These are phyloP conservation scores for Protophormia terraenovae DNA, from an alignment of 2,888 invertebrate genomes.

Conservation along the genomic window DNA sequence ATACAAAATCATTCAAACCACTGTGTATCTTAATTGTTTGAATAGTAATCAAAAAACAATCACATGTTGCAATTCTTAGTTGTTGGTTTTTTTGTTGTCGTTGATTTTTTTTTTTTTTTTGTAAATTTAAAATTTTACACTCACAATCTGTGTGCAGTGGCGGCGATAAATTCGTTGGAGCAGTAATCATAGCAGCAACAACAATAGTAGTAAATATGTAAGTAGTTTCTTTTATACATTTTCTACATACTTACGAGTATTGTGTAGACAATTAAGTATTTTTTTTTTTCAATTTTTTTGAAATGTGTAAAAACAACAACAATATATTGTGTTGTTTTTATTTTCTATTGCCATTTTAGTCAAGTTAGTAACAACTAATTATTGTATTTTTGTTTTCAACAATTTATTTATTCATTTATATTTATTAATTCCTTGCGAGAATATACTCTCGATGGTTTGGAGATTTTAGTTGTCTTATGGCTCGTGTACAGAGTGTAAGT, in stretches of 20 bases:
- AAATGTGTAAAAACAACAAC: slow-evolving; percentile 19
- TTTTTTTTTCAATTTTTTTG: background rate
- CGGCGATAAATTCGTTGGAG: background rate
- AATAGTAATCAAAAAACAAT: slow-evolving; percentile 66
- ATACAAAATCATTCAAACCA: slow-evolving; percentile 39
- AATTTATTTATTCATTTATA: slow-evolving; percentile 45
- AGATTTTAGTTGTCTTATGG: slow-evolving; percentile 33
- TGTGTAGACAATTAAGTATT: slow-evolving; percentile 38
- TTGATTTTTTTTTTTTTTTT: slow-evolving; percentile 20
- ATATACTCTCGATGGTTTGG: background rate
- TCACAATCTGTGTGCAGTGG: slow-evolving; percentile 7
- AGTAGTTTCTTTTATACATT: slow-evolving; percentile 5
- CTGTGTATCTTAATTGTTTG: slow-evolving; percentile 52
- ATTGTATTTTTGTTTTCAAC: slow-evolving; percentile 49
- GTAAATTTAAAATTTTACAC: slow-evolving; percentile 45
- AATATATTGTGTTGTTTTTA: slow-evolving; percentile 11
- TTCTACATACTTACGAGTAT: slow-evolving; percentile 34
- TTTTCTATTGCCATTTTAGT: slow-evolving; percentile 69
- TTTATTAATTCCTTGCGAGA: slow-evolving; percentile 45
- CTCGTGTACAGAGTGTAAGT: slow-evolving; percentile 35
- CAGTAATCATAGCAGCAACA: slow-evolving; percentile 1
- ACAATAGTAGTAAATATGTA: background rate
- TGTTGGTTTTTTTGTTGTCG: slow-evolving; percentile 7
- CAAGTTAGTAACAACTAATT: slow-evolving; percentile 68
- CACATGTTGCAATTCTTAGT: slow-evolving; percentile 68